These are phyloP conservation scores for Ictalurus furcatus DNA, from an alignment of 2,113 vertebrate species.

Conservation along the genomic window DNA sequence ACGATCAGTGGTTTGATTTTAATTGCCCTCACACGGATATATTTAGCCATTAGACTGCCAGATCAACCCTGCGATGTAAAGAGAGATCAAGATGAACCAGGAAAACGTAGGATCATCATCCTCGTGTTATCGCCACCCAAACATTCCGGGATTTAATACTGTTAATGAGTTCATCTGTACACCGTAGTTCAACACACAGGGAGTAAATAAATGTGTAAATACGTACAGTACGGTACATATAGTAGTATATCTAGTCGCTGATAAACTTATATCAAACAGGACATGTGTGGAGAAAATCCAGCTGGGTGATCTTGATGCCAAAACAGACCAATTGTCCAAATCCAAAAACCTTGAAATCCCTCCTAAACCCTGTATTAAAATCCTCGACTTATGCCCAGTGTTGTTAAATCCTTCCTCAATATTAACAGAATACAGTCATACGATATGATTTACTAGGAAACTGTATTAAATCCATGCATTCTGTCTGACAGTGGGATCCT, in stretches of 20 bases:
- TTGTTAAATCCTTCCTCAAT: not conserved
- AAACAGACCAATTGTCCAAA: not conserved
- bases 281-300: not conserved
- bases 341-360: not conserved
- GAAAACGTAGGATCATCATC: not conserved
- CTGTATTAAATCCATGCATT: not conserved
- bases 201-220: not conserved
- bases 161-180: not conserved
- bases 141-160: too few relatives aligned
- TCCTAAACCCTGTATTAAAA: not conserved
- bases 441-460: not conserved
- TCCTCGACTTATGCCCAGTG: not conserved
- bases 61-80: not conserved
- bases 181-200: not conserved
- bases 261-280: not conserved
- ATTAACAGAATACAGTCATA: not conserved
- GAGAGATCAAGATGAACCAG: not conserved
- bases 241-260: not conserved
- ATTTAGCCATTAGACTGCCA: not conserved
- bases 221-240: too few relatives aligned
- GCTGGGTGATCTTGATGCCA: not conserved
- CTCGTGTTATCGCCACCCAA: not conserved
- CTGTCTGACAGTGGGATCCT: not conserved
- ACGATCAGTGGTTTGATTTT: conserved; percentile 46
- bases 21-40: not conserved